These are phyloP conservation scores for Anastrepha ludens DNA, from an alignment of 1,140 invertebrate species.

Conservation along the genomic window DNA sequence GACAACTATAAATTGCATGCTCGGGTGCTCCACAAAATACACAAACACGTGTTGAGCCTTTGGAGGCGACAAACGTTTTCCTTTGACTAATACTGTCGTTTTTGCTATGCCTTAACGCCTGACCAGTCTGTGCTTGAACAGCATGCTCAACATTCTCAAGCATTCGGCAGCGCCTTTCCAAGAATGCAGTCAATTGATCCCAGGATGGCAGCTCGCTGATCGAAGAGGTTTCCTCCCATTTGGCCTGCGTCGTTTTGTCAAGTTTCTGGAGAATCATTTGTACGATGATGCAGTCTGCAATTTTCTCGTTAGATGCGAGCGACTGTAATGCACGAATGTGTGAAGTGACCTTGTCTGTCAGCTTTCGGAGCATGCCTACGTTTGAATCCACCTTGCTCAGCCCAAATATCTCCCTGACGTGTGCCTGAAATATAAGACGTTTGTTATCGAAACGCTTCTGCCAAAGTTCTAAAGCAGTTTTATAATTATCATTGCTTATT, in stretches of 20 bases:
- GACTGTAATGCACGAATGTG: not conserved
- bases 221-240: not conserved
- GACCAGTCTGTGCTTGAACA: not conserved
- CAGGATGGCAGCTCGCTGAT: not conserved
- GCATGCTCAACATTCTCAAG: not conserved
- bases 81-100: not conserved
- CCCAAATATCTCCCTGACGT: not conserved
- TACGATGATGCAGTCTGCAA: not conserved
- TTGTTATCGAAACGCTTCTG: not conserved
- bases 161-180: not conserved
- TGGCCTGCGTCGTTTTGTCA: not conserved
- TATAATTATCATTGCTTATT: not conserved
- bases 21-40: not conserved
- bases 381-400: not conserved
- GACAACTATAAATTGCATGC: not conserved
- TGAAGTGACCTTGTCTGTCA: constrained; percentile 8
- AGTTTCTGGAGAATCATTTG: not conserved
- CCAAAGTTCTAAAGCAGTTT: not conserved
- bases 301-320: constrained; percentile 2
- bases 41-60: not conserved
- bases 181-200: not conserved
- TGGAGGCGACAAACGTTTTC: not conserved
- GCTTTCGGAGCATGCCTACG: not conserved
- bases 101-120: not conserved
- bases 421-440: constrained; percentile 27